These are phyloP conservation scores for Leucosticte australis DNA, from an alignment of 2,113 vertebrate genomes.

Conservation along the genomic window DNA sequence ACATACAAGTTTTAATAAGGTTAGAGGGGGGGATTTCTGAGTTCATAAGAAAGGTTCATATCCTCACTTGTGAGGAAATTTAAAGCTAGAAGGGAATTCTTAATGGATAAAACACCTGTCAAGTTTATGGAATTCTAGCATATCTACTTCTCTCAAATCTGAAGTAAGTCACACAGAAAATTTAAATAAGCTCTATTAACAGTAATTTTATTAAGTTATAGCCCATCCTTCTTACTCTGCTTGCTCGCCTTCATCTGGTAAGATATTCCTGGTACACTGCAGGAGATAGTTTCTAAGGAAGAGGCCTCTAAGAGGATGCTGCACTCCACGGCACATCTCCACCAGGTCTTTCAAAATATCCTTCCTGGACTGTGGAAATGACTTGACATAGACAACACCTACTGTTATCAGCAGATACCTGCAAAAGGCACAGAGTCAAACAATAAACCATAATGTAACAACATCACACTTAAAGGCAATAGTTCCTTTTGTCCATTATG, in stretches of 20 bases:
- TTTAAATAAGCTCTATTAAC: not conserved
- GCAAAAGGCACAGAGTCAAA: constrained; percentile 9
- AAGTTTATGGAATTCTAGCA: not conserved
- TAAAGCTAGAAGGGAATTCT: not conserved
- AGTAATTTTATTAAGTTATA: not conserved
- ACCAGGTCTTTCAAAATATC: constrained; percentile 98
- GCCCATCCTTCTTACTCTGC: constrained; percentile 81
- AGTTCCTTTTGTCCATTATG: not conserved
- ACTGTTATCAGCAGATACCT: constrained; percentile 98
- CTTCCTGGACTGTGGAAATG: constrained; percentile 98
- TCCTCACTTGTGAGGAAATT: not conserved
- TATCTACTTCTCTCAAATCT: not conserved
- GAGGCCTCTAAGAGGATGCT: constrained; percentile 93
- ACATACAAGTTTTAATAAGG: not conserved
- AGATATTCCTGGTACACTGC: constrained; percentile 96
- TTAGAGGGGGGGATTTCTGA: not conserved
- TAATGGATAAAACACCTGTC: not conserved
- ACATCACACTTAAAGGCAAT: not conserved
- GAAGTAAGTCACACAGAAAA: not conserved
- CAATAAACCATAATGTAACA: not conserved
- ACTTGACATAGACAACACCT: constrained; percentile 97
- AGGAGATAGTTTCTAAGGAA: constrained; percentile 97
- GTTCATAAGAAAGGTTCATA: not conserved
- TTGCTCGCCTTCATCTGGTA: constrained; percentile 95
- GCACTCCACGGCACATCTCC: constrained; percentile 99